Base-by-base conservation (phyloP, 2,113 vertebrate genomes). In the Ivindomyrus marchei region DNA sequence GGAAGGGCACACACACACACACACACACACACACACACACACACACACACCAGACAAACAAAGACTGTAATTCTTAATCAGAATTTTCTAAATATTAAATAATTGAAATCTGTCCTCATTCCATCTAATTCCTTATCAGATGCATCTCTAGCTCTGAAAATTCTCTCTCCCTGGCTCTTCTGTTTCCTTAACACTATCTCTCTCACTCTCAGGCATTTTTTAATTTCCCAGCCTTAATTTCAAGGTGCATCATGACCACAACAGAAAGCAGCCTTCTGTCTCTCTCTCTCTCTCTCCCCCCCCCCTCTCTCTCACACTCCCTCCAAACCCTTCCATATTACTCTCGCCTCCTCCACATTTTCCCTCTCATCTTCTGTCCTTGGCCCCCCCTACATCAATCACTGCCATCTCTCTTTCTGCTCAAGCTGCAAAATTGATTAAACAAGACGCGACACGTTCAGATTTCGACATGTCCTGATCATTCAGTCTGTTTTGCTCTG, bases 181-280 rank as follows among this genome's bases (percentile, higher is more conserved):
- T 80, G 49, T 86, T 50, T 86, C 24, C 11, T 50, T 27, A 13
- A 10, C 24, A 1, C 84, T 11, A 24, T 49, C 46, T n/a, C 8
- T 46, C 19, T 24, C 45, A 10, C 77, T 46, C 8, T 46, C 19
- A 47, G 83, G 45, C 46, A n/a, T 11, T 42, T 39, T 19, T 19
- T 42, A 27, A 66, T 47, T 50, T n/a, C 27, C 46, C 47, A 85
- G 46, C 24, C 47, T 85, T 47, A 85, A 85, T 85, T 47, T 85
- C 42, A 86, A 47, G 42, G 84, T 86, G 84, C 84, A 27, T 86
- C 47, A 86, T 86, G 56, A 74, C 62, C 84, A 86, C 27, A 31
- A 85, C 62, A 52, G 24, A 24, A 85, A 50, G 45, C 74, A 42
- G 36, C 74, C 36, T 19, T 19, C 36, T 19, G 13, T 39, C 45